Evolutionary conservation across 2,797 vertebrate species (phyloP).

Genomic region (Ciconia nigra): DNA sequence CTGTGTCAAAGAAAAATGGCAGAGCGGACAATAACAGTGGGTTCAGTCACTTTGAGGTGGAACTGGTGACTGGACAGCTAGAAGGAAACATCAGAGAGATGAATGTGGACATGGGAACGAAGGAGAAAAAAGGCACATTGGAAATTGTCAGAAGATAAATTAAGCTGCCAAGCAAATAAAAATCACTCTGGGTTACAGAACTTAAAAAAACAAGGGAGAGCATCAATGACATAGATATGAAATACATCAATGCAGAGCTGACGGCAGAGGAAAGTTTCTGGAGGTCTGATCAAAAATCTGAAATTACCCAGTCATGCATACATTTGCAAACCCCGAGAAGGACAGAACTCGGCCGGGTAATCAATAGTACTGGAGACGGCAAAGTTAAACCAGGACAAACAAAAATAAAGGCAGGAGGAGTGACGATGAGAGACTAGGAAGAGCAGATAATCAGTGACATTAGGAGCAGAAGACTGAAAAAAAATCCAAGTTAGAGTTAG

Average conservation of each 20-base stretch:
- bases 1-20: neutral
- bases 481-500: neutral
- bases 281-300: no score
- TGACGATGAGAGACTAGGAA: neutral
- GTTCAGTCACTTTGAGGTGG: neutral
- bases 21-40: neutral
- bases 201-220: neutral
- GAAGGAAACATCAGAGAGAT: neutral
- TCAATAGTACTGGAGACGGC: neutral
- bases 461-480: neutral
- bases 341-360: neutral
- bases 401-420: neutral
- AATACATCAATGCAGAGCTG: neutral
- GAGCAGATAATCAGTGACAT: neutral
- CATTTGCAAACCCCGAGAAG: neutral
- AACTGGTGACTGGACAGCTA: neutral
- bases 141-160: neutral
- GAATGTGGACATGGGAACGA: neutral
- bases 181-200: neutral
- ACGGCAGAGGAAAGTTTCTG: neutral
- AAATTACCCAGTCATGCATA: neutral
- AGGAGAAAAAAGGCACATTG: neutral
- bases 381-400: neutral
- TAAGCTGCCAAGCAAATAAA: neutral
- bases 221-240: accelerated